A percentile compares a stretch with the other conserved stretches of the same genome.
Evolutionary conservation across 1,140 invertebrate genomes (phyloP).

Genomic region (Hestina assimilis): DNA sequence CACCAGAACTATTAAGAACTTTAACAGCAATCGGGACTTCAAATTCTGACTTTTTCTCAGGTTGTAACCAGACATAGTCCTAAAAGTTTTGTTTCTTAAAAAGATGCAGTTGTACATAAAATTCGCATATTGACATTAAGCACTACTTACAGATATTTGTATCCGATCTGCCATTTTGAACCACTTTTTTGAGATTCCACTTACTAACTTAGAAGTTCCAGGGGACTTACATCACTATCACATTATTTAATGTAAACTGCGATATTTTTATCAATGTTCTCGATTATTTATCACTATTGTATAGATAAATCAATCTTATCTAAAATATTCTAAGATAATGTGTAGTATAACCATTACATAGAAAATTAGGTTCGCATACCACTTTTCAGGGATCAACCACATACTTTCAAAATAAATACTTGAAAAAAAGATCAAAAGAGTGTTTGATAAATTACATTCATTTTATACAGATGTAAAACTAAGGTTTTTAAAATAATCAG

Average conservation of each 20-base stretch:
- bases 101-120: no score
- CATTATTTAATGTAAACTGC: slow-evolving; percentile 45
- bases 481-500: slow-evolving; percentile 8
- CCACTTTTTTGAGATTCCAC: slow-evolving; percentile 43
- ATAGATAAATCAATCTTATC: slow-evolving; percentile 52
- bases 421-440: no score
- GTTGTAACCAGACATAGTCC: slow-evolving; percentile 93
- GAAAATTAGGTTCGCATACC: slow-evolving; percentile 2
- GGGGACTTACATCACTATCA: slow-evolving; percentile 37
- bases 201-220: slow-evolving; percentile 29
- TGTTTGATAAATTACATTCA: no score
- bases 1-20: slow-evolving; percentile 87
- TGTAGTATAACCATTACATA: slow-evolving; percentile 5
- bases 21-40: slow-evolving; percentile 90
- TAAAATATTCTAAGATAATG: slow-evolving; percentile 46
- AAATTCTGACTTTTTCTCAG: slow-evolving; percentile 85
- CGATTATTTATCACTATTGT: slow-evolving; percentile 57
- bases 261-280: slow-evolving; percentile 48
- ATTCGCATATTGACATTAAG: no score
- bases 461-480: no score
- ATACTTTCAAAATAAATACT: no score
- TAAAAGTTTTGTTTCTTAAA: no score
- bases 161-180: slow-evolving; percentile 64
- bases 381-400: neutral
- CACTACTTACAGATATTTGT: slow-evolving; percentile 59